These are phyloP conservation scores for Zaprionus capensis DNA, from an alignment of 1,140 invertebrate species.

Conservation along the genomic window DNA sequence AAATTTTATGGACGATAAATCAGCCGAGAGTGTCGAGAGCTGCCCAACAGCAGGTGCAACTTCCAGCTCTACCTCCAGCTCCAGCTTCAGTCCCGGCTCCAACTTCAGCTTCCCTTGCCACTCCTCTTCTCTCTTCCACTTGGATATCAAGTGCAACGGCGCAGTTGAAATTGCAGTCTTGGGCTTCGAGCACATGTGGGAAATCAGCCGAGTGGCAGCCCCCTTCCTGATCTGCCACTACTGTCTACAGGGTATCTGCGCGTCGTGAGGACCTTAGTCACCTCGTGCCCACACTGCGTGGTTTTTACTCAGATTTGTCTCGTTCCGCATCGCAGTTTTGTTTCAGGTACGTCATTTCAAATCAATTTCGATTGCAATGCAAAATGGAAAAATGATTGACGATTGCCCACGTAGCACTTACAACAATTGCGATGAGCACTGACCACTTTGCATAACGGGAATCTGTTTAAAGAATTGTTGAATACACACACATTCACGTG, in stretches of 20 bases:
- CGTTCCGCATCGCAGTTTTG: conserved; percentile 8
- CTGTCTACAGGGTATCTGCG: background rate
- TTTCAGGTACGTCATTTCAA: conserved; percentile 27
- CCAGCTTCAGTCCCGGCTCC: background rate
- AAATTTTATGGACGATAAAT: conserved; percentile 78
- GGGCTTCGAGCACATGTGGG: background rate
- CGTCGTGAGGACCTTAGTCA: background rate
- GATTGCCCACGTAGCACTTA: background rate
- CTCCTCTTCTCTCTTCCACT: background rate
- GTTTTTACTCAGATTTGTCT: background rate
- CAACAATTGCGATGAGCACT: background rate
- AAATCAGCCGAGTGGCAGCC: conserved; percentile 6
- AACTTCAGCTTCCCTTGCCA: background rate
- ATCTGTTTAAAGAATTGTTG: background rate
- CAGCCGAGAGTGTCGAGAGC: conserved; percentile 61
- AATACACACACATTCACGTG: too few relatives aligned
- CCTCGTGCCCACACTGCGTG: background rate
- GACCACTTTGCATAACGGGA: background rate
- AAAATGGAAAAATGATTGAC: conserved; percentile 58
- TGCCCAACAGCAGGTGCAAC: conserved; percentile 33
- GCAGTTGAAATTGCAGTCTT: conserved; percentile 11
- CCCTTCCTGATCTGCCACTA: background rate
- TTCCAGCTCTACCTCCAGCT: background rate
- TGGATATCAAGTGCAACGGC: conserved; percentile 6
- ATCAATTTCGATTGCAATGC: conserved; percentile 33